phyloP scores from a whole-genome alignment of 2,888 invertebrate species.

The Callyntrura guangdongensis region DNA sequence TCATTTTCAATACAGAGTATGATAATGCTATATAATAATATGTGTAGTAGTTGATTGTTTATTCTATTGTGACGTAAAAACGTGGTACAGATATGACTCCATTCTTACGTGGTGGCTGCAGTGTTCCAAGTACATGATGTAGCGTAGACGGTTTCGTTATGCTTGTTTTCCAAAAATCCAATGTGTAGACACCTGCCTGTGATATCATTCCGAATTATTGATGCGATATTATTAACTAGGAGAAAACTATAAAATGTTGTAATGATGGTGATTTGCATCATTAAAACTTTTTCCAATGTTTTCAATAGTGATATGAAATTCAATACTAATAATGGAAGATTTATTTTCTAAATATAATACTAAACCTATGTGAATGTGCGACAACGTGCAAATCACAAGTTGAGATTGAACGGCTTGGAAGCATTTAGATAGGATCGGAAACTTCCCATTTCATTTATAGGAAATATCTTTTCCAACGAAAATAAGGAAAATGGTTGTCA shows the following conservation, averaged over 20 bases:
- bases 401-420: no score
- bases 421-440: no score
- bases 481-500: neutral
- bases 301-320: no score
- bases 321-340: no score
- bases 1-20: neutral
- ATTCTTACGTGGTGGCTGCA: neutral
- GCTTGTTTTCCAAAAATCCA: neutral
- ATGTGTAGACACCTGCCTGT: constrained; percentile 65
- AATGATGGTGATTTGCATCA: neutral
- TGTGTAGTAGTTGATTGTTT: no score
- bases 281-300: neutral
- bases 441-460: no score
- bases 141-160: constrained; percentile 15
- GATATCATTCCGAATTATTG: constrained; percentile 65
- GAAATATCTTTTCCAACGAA: no score
- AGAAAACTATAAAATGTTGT: neutral
- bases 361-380: no score
- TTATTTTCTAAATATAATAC: no score
- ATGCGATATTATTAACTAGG: neutral
- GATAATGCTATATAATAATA: neutral
- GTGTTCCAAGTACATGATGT: constrained; percentile 60
- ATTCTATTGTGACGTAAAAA: neutral
- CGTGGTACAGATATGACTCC: neutral
- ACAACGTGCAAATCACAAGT: no score